These are phyloP conservation scores for Epinephelus coioides DNA, from an alignment of 2,797 vertebrate species.

Conservation along the genomic window DNA sequence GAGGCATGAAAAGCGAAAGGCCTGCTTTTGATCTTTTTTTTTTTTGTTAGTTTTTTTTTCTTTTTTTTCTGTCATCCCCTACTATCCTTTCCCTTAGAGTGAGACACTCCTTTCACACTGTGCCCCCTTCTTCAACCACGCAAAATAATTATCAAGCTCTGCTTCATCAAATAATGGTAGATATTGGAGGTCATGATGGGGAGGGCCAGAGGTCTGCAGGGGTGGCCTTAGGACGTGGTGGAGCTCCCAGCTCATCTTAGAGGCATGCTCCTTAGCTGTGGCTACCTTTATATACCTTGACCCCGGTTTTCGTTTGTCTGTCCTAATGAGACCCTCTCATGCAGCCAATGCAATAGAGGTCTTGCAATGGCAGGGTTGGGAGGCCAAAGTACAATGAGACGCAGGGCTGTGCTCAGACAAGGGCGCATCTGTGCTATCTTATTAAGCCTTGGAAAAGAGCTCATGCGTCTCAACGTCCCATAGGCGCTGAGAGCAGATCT, in stretches of 20 bases:
- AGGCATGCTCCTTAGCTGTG: constrained; percentile 93
- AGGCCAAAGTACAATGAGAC: constrained; percentile 89
- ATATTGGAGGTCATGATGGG: constrained; percentile 96
- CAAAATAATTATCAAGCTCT: constrained; percentile 99
- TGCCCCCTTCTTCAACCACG: constrained; percentile 92
- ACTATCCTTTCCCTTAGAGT: constrained; percentile 92
- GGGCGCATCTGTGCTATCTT: constrained; percentile 88
- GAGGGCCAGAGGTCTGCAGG: constrained; percentile 92
- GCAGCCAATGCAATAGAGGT: constrained; percentile 82
- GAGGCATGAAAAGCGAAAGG: constrained; percentile 99
- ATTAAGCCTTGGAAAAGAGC: constrained; percentile 86
- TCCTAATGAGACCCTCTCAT: constrained; percentile 95
- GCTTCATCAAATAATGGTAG: constrained; percentile 97
- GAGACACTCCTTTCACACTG: constrained; percentile 95
- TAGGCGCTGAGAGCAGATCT: constrained; percentile 81
- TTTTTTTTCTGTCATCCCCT: constrained; percentile 85
- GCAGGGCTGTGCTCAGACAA: constrained; percentile 82
- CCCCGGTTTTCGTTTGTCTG: constrained; percentile 96
- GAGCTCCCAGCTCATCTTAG: constrained; percentile 92
- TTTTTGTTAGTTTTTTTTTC: constrained; percentile 79
- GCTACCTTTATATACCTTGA: constrained; percentile 99
- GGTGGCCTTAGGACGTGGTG: constrained; percentile 84
- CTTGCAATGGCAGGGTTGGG: constrained; percentile 82
- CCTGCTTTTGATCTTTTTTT: constrained; percentile 97
- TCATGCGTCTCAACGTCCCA: constrained; percentile 83